These are phyloP conservation scores for Sarcophaga variegata DNA, from an alignment of 2,888 invertebrate genomes.

Conservation along the genomic window DNA sequence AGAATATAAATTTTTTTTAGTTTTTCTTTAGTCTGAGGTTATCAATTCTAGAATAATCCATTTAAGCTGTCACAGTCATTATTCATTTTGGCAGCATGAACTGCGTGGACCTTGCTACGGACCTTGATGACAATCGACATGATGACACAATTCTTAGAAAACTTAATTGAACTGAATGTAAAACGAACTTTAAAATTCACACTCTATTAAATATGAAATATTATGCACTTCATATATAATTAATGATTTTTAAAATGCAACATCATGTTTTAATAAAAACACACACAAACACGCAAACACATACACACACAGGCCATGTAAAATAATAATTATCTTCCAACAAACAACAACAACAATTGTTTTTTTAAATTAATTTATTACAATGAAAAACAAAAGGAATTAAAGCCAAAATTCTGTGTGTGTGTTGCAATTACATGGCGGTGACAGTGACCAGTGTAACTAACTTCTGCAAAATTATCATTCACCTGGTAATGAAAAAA, in stretches of 20 bases:
- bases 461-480: constrained; percentile 41
- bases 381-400: constrained; percentile 39
- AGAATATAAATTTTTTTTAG: too few species aligned
- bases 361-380: constrained; percentile 46
- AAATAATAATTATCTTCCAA: constrained; percentile 24
- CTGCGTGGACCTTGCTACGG: too few species aligned
- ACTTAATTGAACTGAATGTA: constrained; percentile 59
- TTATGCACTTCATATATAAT: constrained; percentile 66
- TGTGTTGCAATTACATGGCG: too few species aligned
- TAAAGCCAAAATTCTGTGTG: constrained; percentile 31
- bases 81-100: too few species aligned
- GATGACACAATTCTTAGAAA: constrained; percentile 59
- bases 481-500: constrained; percentile 48
- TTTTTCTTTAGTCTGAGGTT: too few species aligned
- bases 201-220: constrained; percentile 68
- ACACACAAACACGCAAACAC: constrained; percentile 3
- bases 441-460: constrained; percentile 21
- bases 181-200: constrained; percentile 61
- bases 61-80: too few species aligned
- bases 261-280: constrained; percentile 59
- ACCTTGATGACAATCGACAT: constrained; percentile 48
- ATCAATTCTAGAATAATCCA: too few species aligned
- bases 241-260: constrained; percentile 69
- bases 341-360: constrained; percentile 42
- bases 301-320: constrained; percentile 19